Percentiles rank a stretch among this genome's conserved stretches.
Conservation (phyloP, 2,797 vertebrate species). For the Rhinatrema bivittatum region DNA sequence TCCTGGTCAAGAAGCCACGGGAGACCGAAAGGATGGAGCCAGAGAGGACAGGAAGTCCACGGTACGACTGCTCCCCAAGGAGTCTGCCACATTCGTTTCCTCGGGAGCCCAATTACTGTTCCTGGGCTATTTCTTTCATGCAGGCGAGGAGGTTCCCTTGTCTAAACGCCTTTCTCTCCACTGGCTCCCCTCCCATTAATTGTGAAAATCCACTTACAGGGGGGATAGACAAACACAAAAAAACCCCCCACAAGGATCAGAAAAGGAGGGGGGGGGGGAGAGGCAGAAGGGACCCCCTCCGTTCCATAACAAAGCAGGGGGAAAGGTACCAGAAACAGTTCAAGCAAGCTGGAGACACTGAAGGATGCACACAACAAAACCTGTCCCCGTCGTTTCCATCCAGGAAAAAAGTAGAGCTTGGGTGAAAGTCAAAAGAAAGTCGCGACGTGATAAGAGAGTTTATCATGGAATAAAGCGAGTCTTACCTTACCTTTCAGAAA, state of each 20-base stretch:
- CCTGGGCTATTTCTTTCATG: not conserved
- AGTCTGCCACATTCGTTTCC: not conserved
- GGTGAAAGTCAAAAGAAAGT: too few species aligned
- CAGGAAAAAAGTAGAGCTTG: too few species aligned
- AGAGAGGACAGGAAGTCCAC: too few species aligned
- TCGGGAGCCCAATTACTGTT: not conserved
- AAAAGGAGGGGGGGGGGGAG: not conserved
- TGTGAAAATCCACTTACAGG: slow-evolving; percentile 1
- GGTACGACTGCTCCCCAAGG: too few species aligned
- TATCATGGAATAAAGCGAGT: not conserved
- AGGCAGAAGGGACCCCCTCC: not conserved
- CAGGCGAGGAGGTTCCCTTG: too few species aligned
- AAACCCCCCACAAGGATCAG: too few species aligned
- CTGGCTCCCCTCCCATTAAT: not conserved
- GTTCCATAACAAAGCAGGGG: not conserved
- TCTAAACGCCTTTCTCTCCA: not conserved
- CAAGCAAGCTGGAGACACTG: not conserved
- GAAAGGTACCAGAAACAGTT: not conserved
- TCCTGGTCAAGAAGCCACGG: too few species aligned
- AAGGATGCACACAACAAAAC: too few species aligned
- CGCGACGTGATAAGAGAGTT: not conserved
- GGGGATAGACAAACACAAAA: not conserved
- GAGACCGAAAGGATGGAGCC: too few species aligned
- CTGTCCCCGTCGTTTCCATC: too few species aligned
- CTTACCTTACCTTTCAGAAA: slow-evolving; percentile 23